Conservation (phyloP, 2,113 vertebrate species). For the Craseonycteris thonglongyai region DNA sequence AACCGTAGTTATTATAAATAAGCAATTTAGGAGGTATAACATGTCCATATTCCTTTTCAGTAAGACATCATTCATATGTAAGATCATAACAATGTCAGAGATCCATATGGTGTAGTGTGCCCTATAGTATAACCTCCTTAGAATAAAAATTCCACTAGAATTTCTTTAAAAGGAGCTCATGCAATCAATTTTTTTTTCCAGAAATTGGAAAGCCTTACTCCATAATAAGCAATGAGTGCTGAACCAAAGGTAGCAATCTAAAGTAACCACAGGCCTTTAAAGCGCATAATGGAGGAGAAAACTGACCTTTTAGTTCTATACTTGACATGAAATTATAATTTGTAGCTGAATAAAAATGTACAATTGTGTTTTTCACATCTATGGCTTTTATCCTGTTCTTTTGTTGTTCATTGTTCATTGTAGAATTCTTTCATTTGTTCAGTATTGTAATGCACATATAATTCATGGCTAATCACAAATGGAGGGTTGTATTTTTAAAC, state of each 20-base stretch:
- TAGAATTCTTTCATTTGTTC: not conserved
- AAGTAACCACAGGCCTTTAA: constrained; percentile 49
- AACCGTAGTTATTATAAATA: constrained; percentile 56
- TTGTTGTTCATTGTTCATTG: not conserved
- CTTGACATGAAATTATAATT: not conserved
- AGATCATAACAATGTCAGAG: constrained; percentile 47
- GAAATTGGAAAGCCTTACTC: constrained; percentile 47
- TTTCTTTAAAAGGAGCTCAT: constrained; percentile 21
- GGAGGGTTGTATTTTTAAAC: not conserved
- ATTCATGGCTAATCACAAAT: not conserved
- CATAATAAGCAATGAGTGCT: not conserved
- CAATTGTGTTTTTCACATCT: not conserved
- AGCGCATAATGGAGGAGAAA: not conserved
- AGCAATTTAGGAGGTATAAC: constrained; percentile 35
- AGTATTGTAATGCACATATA: not conserved
- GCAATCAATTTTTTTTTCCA: constrained; percentile 32
- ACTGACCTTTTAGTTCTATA: not conserved
- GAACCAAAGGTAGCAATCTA: not conserved
- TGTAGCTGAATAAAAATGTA: not conserved
- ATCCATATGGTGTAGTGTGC: constrained; percentile 16
- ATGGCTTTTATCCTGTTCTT: not conserved
- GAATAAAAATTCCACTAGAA: constrained; percentile 36
- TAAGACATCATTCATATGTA: constrained; percentile 58
- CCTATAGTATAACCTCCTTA: constrained; percentile 25
- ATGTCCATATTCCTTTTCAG: constrained; percentile 28